Conservation (phyloP, 2,113 vertebrate species). For the Sceloporus undulatus region DNA sequence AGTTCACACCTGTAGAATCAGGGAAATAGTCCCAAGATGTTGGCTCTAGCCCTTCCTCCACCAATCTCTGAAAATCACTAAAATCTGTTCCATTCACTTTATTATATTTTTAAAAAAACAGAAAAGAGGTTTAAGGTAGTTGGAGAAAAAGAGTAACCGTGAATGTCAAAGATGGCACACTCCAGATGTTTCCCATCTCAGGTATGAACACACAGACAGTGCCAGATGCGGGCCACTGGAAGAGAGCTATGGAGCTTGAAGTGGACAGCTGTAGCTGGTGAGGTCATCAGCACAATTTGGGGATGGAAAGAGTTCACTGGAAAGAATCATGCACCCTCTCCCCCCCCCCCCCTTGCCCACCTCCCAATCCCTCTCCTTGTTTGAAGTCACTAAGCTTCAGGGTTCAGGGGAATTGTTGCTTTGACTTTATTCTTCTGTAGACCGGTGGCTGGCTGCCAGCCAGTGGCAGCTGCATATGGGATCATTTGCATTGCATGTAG, state of each 20-base stretch:
- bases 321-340: slow-evolving; percentile 70
- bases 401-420: slow-evolving; percentile 79
- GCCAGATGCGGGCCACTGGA: slow-evolving; percentile 70
- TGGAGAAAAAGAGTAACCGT: fast-evolving
- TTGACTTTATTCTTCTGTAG: slow-evolving; percentile 82
- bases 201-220: slow-evolving; percentile 53
- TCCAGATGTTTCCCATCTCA: slow-evolving; percentile 63
- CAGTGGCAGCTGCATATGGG: slow-evolving; percentile 83
- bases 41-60: background rate
- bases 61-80: background rate
- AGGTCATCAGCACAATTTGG: slow-evolving; percentile 76
- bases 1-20: background rate
- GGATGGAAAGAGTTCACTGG: slow-evolving; percentile 72
- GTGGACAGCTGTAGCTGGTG: slow-evolving; percentile 77
- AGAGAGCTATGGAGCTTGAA: slow-evolving; percentile 47
- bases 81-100: background rate
- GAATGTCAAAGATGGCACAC: slow-evolving; percentile 40
- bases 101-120: background rate
- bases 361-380: slow-evolving; percentile 72
- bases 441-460: slow-evolving; percentile 85
- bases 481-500: slow-evolving; percentile 83
- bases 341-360: slow-evolving; percentile 76
- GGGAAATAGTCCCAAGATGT: background rate
- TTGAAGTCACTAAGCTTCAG: slow-evolving; percentile 85
- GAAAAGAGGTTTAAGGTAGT: slow-evolving; percentile 27